A percentile compares a stretch with the other conserved stretches of the same genome.
These are phyloP conservation scores for Astyanax mexicanus DNA, from an alignment of 2,797 vertebrate species.

Conservation along the genomic window DNA sequence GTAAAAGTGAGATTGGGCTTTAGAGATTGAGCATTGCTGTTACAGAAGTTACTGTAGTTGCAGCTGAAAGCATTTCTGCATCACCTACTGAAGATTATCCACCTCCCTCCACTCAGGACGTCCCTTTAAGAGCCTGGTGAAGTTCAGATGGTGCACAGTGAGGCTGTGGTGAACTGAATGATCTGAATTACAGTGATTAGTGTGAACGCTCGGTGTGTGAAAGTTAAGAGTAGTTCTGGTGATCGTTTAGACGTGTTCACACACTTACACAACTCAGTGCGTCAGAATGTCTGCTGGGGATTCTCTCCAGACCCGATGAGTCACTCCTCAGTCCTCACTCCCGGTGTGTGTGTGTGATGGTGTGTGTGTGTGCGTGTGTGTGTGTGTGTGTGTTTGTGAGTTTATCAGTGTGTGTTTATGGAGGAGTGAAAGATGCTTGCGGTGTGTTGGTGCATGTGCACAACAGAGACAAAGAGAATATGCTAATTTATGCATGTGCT, in stretches of 20 bases:
- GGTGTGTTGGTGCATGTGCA: background rate
- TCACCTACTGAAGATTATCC: background rate
- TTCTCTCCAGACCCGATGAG: conserved; percentile 60
- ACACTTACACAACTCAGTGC: conserved; percentile 68
- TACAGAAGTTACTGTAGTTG: background rate
- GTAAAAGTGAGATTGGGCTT: too few species aligned
- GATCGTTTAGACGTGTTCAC: conserved; percentile 55
- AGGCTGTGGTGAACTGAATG: conserved; percentile 3
- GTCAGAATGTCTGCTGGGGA: conserved; percentile 66
- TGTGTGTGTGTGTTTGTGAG: background rate
- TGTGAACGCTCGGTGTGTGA: conserved; percentile 35
- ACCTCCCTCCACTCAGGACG: background rate
- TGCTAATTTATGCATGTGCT: conserved; percentile 43
- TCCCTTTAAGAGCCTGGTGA: background rate
- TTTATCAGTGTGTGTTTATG: conserved; percentile 11
- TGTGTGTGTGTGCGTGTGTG: too few species aligned
- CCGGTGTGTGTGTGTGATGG: too few species aligned
- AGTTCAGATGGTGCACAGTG: background rate
- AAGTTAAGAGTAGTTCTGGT: conserved; percentile 43
- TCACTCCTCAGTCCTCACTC: conserved; percentile 37
- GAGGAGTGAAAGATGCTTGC: background rate
- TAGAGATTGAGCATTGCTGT: too few species aligned
- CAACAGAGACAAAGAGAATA: background rate
- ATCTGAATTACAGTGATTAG: conserved; percentile 17
- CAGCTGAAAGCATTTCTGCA: background rate